Evolutionary conservation across 2,888 invertebrate species (phyloP).

Genomic region (Meta bourneti): DNA sequence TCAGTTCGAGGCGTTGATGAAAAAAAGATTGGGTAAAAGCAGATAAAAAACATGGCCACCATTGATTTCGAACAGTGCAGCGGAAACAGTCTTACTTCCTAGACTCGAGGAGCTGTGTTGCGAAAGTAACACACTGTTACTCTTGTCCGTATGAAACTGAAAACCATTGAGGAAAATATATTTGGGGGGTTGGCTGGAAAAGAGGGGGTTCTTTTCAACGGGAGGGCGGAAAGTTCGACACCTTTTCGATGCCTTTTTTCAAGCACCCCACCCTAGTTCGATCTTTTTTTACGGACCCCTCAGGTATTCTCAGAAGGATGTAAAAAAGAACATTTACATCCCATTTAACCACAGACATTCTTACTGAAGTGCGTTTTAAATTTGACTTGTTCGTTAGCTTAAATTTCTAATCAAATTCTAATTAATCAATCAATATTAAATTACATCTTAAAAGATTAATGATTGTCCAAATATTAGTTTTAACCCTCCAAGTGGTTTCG

Average conservation of each 20-base stretch:
- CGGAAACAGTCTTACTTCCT: conserved; percentile 75
- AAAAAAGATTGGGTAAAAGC: background rate
- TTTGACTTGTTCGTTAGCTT: background rate
- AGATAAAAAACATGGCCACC: conserved; percentile 51
- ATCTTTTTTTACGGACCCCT: conserved; percentile 8
- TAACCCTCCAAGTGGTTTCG: no score
- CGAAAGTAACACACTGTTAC: conserved; percentile 67
- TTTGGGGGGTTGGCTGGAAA: conserved; percentile 39
- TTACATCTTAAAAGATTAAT: no score
- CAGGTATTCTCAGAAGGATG: conserved; percentile 10
- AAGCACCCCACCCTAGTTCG: conserved; percentile 7
- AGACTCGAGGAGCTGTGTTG: conserved; percentile 39
- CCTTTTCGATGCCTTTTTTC: conserved; percentile 68
- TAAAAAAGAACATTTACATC: conserved; percentile 47
- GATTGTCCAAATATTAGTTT: no score
- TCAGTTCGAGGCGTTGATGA: conserved; percentile 50
- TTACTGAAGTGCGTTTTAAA: background rate
- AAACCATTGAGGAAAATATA: conserved; percentile 71
- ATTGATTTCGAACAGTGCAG: conserved; percentile 59
- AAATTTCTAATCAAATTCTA: no score
- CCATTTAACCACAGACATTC: conserved; percentile 45
- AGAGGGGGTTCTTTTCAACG: conserved; percentile 49
- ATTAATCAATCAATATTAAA: no score
- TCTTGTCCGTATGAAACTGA: conserved; percentile 67
- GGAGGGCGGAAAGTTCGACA: conserved; percentile 69